A percentile compares a stretch with the other conserved stretches of the same genome.
Conservation (phyloP, 2,797 vertebrate species). For the Caiman crocodilus region DNA sequence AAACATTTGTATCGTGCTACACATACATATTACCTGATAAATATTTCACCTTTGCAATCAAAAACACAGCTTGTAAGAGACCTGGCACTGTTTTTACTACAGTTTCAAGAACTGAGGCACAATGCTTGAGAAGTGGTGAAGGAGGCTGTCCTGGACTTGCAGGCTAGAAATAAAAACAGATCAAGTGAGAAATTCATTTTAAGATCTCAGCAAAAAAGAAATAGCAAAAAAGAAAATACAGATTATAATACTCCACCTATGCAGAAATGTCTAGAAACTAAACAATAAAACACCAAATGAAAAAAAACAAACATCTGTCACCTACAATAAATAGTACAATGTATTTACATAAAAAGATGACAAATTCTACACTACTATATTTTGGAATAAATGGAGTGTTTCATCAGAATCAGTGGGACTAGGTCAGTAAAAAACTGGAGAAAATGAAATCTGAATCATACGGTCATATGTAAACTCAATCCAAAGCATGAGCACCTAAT, state of each 20-base stretch:
- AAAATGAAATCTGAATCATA: not conserved
- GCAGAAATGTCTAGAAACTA: no score
- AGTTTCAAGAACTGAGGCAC: constrained; percentile 90
- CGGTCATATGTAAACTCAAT: not conserved
- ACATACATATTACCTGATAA: constrained; percentile 86
- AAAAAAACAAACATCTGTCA: not conserved
- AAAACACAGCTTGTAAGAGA: constrained; percentile 90
- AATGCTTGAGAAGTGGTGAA: constrained; percentile 89
- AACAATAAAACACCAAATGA: not conserved
- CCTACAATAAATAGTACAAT: not conserved
- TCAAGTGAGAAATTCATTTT: not conserved
- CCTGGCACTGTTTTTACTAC: constrained; percentile 93
- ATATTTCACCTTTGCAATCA: constrained; percentile 94
- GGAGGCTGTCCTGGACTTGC: constrained; percentile 86
- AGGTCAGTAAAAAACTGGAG: not conserved
- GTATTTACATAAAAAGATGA: not conserved
- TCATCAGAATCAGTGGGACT: not conserved
- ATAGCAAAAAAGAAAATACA: not conserved
- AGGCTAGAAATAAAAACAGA: constrained; percentile 81
- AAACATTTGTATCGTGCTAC: not conserved
- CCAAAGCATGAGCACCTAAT: not conserved
- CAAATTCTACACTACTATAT: not conserved
- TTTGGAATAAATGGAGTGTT: not conserved
- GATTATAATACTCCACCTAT: not conserved
- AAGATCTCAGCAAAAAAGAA: not conserved